phyloP scores from a whole-genome alignment of 2,797 vertebrate genomes.

The Artibeus lituratus region DNA sequence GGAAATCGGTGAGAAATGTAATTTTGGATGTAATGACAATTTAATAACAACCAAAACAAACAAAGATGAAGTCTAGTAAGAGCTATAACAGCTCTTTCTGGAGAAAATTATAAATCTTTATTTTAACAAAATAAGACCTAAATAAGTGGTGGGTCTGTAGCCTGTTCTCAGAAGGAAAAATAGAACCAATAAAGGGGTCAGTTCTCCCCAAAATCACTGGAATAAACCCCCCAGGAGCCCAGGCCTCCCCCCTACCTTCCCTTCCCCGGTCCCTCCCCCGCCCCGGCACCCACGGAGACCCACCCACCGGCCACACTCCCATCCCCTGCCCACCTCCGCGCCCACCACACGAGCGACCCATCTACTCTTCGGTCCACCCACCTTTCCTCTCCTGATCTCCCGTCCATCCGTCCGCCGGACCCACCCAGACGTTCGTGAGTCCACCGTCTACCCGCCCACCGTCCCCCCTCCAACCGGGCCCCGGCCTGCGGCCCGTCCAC shows the following conservation, averaged over 20 bases:
- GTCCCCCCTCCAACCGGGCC: too few species aligned
- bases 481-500: neutral
- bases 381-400: neutral
- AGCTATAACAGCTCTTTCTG: neutral
- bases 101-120: neutral
- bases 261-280: fast-evolving
- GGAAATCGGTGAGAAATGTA: neutral
- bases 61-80: neutral
- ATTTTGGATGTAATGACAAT: neutral
- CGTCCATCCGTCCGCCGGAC: fast-evolving
- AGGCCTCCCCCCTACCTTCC: neutral
- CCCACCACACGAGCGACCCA: fast-evolving
- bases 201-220: neutral
- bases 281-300: neutral
- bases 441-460: neutral
- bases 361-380: fast-evolving
- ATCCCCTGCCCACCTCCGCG: fast-evolving
- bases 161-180: neutral
- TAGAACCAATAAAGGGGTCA: neutral
- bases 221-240: fast-evolving
- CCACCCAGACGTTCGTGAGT: neutral
- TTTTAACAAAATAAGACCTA: neutral
- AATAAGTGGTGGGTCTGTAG: neutral
- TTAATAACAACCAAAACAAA: neutral
- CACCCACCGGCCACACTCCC: neutral